Conservation (phyloP, 2,888 invertebrate genomes). For the Odontocolon sp. region DNA sequence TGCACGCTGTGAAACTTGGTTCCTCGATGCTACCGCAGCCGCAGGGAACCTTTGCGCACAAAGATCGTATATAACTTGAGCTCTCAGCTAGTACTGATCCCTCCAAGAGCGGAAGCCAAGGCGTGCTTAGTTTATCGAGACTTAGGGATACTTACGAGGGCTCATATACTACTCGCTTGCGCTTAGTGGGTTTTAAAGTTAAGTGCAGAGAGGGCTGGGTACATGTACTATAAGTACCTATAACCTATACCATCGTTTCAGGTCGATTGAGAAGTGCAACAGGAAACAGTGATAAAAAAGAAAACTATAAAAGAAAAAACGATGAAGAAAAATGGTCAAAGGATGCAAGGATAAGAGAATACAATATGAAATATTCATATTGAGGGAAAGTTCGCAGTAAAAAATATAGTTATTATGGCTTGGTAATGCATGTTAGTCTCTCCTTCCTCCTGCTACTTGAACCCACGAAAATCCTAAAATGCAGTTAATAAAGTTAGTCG, state of each 20-base stretch:
- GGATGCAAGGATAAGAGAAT: neutral
- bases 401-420: no score
- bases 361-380: neutral
- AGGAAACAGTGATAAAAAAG: neutral
- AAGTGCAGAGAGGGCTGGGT: slow-evolving; percentile 24
- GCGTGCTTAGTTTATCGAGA: slow-evolving; percentile 51
- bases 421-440: no score
- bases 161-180: slow-evolving; percentile 35
- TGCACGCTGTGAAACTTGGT: slow-evolving; percentile 56
- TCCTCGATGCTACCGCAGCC: slow-evolving; percentile 39
- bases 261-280: slow-evolving; percentile 9
- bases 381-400: no score
- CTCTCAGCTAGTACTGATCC: slow-evolving; percentile 35
- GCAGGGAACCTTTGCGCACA: slow-evolving; percentile 38
- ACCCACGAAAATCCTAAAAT: no score
- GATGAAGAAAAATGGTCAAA: neutral
- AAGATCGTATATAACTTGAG: slow-evolving; percentile 35
- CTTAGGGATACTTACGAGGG: slow-evolving; percentile 54
- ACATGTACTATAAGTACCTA: no score
- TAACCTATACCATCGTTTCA: slow-evolving; percentile 2
- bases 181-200: slow-evolving; percentile 25
- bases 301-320: neutral
- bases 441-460: no score
- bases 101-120: slow-evolving; percentile 16
- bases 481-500: no score